A percentile compares a stretch with the other conserved stretches of the same genome.
Conservation (phyloP, 2,888 invertebrate genomes). For the Teinopalpus imperialis region DNA sequence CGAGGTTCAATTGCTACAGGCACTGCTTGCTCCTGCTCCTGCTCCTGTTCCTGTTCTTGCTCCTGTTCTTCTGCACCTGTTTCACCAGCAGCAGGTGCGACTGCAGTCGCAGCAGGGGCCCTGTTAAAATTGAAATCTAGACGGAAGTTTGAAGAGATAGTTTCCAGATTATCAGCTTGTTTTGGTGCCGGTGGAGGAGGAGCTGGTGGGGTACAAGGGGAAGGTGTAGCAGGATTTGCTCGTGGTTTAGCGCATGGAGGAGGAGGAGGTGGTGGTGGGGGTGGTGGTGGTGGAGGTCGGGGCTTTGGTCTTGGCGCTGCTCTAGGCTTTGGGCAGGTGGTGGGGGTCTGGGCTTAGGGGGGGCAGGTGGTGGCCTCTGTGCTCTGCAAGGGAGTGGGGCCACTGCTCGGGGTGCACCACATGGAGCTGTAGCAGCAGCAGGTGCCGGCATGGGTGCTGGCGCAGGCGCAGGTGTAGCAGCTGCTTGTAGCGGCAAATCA, state of each 20-base stretch:
- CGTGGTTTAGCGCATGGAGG: slow-evolving; percentile 61
- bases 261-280: slow-evolving; percentile 51
- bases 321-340: slow-evolving; percentile 38
- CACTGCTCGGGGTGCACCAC: slow-evolving; percentile 34
- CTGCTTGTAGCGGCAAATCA: slow-evolving; percentile 58
- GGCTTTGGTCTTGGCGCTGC: slow-evolving; percentile 39
- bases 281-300: slow-evolving; percentile 40
- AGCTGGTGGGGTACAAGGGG: slow-evolving; percentile 47
- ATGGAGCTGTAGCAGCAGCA: slow-evolving; percentile 34
- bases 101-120: slow-evolving; percentile 45
- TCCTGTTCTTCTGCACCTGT: slow-evolving; percentile 32
- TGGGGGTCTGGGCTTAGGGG: slow-evolving; percentile 38
- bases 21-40: slow-evolving; percentile 38
- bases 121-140: slow-evolving; percentile 69
- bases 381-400: slow-evolving; percentile 36
- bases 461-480: slow-evolving; percentile 41
- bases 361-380: slow-evolving; percentile 31
- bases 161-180: slow-evolving; percentile 56
- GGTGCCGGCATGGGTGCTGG: slow-evolving; percentile 38
- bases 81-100: slow-evolving; percentile 39
- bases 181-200: slow-evolving; percentile 48
- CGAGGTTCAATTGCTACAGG: slow-evolving; percentile 61
- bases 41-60: slow-evolving; percentile 28
- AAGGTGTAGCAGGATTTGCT: slow-evolving; percentile 60
- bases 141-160: slow-evolving; percentile 64